Percentiles rank a stretch among this genome's conserved stretches.
phyloP scores from a whole-genome alignment of 2,797 vertebrate genomes.

The Pantherophis vulpinus region DNA sequence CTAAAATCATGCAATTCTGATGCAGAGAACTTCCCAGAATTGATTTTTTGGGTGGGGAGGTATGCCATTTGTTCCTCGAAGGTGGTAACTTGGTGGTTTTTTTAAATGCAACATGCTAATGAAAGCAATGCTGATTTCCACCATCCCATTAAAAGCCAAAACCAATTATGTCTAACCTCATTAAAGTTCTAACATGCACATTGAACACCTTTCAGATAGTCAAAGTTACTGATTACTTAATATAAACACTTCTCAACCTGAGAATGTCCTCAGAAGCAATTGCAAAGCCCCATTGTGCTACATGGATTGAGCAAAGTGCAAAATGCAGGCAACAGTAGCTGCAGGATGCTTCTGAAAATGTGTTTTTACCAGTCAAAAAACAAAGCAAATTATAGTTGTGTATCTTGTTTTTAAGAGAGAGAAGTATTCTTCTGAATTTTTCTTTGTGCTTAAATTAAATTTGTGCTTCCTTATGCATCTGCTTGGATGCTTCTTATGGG shows the following conservation, averaged over 20 bases:
- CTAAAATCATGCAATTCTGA: slow-evolving; percentile 44
- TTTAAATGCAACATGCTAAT: slow-evolving; percentile 39
- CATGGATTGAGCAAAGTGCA: not conserved
- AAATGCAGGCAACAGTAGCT: not conserved
- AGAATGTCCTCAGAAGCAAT: slow-evolving; percentile 10
- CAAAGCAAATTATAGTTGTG: not conserved
- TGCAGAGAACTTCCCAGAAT: slow-evolving; percentile 54
- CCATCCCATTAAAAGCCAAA: slow-evolving; percentile 44
- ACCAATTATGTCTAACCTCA: slow-evolving; percentile 47
- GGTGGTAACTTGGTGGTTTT: slow-evolving; percentile 39
- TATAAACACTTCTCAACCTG: slow-evolving; percentile 22
- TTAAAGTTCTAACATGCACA: slow-evolving; percentile 40
- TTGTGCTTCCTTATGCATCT: not conserved
- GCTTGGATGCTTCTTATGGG: not conserved
- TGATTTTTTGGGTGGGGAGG: slow-evolving; percentile 26
- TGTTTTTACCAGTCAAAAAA: not conserved
- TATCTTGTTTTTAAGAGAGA: not conserved
- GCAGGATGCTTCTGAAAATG: not conserved
- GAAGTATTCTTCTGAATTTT: not conserved
- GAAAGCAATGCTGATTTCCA: slow-evolving; percentile 37
- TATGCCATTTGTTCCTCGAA: slow-evolving; percentile 26
- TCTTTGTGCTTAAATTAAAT: not conserved
- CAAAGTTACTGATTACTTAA: not conserved
- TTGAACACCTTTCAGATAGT: slow-evolving; percentile 21
- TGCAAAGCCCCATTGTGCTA: slow-evolving; percentile 21